phyloP scores from a whole-genome alignment of 2,888 invertebrate species.

The Pseudococcus longispinus region DNA sequence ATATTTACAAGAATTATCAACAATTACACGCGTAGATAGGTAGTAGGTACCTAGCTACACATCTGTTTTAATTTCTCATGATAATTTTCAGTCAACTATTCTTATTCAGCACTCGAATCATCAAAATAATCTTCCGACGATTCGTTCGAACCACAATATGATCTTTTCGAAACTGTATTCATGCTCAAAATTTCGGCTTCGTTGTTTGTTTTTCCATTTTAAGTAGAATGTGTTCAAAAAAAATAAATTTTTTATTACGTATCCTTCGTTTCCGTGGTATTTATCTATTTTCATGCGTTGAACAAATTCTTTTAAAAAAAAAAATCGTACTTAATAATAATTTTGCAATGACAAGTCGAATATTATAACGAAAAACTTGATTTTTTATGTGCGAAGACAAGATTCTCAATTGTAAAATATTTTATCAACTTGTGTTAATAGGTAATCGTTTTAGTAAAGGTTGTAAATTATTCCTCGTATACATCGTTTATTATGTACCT shows the following conservation, averaged over 20 bases:
- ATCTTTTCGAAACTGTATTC: neutral
- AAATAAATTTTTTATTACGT: conserved; percentile 14
- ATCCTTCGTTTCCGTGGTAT: neutral
- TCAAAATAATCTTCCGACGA: neutral
- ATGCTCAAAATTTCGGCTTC: neutral
- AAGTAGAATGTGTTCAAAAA: conserved; percentile 32
- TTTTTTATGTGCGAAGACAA: neutral
- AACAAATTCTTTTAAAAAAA: neutral
- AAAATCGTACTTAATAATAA: neutral
- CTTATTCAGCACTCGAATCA: neutral
- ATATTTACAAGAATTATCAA: neutral
- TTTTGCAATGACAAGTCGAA: neutral
- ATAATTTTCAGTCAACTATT: neutral
- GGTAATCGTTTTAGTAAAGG: neutral
- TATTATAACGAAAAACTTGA: neutral
- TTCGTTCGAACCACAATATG: no score
- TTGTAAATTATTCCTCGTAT: conserved; percentile 33
- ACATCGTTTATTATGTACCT: conserved; percentile 26
- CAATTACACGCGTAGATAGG: neutral
- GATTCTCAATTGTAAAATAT: neutral
- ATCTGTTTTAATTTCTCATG: neutral
- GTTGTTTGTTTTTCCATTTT: conserved; percentile 1
- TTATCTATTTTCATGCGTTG: neutral
- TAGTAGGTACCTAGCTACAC: neutral
- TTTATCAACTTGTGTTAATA: neutral